Conservation (phyloP, 2,888 invertebrate species). For the Calliscelio sp. region DNA sequence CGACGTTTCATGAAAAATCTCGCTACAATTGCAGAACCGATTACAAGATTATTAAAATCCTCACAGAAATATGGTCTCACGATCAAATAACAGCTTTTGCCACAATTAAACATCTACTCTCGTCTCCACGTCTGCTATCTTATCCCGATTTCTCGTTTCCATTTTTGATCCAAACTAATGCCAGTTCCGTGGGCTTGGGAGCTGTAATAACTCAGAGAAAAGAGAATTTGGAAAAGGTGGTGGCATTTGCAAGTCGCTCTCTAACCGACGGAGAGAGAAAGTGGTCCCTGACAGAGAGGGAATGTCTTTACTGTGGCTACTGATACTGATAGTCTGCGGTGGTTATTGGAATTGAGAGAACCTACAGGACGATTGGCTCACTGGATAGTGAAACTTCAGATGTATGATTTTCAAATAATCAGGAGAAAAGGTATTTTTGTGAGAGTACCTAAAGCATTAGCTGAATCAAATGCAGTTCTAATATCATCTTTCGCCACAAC, state of each 20-base stretch:
- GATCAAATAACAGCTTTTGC: not conserved
- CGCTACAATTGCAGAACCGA: not conserved
- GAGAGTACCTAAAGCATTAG: not conserved
- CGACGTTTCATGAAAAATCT: not conserved
- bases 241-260: slow-evolving; percentile 60
- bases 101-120: not conserved
- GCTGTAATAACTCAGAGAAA: slow-evolving; percentile 74
- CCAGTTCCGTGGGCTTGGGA: slow-evolving; percentile 8
- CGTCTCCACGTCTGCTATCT: not conserved
- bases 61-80: not conserved
- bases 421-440: not conserved
- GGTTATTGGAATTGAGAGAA: slow-evolving; percentile 78
- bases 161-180: slow-evolving; percentile 18
- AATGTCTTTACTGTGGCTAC: slow-evolving; percentile 81
- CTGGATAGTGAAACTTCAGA: slow-evolving; percentile 80
- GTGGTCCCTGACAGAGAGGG: slow-evolving; percentile 76
- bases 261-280: slow-evolving; percentile 78
- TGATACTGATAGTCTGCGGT: slow-evolving; percentile 83
- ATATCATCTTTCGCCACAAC: no score
- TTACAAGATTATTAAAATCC: not conserved
- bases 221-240: slow-evolving; percentile 27
- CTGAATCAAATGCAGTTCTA: no score
- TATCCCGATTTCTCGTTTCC: not conserved
- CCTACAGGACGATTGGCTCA: slow-evolving; percentile 81
- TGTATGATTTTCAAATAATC: slow-evolving; percentile 76